Conservation (phyloP, 2,797 vertebrate genomes). For the Rhinella marina region DNA sequence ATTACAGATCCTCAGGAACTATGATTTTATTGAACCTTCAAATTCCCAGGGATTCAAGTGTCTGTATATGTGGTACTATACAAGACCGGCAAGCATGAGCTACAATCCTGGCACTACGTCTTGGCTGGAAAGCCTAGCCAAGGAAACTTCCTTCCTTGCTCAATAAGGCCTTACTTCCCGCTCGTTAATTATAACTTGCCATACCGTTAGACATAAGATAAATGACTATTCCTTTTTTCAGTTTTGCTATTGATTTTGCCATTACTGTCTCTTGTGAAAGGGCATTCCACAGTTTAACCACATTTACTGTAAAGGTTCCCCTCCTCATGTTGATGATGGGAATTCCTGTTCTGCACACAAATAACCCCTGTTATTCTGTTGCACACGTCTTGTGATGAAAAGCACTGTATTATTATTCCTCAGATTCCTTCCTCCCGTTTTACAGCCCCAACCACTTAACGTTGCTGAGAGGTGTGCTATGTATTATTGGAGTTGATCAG, state of each 20-base stretch:
- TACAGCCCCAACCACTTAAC: no score
- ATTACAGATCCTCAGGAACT: not conserved
- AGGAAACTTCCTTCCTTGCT: not conserved
- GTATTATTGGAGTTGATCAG: no score
- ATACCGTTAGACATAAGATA: not conserved
- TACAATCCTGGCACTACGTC: no score
- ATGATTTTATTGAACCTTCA: no score
- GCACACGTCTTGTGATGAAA: not conserved
- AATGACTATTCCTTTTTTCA: not conserved
- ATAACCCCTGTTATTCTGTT: not conserved
- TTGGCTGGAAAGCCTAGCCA: no score
- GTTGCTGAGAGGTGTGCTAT: no score
- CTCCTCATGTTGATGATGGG: not conserved
- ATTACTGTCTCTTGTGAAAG: not conserved
- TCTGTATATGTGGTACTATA: no score
- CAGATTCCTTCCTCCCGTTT: no score
- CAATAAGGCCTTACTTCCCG: not conserved
- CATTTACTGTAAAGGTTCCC: not conserved
- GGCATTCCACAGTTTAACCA: slow-evolving; percentile 1
- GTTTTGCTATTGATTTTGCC: not conserved
- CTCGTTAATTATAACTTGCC: not conserved
- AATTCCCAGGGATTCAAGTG: no score
- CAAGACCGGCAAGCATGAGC: no score
- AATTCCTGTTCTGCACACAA: not conserved
- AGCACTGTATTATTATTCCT: not conserved